Evolutionary conservation across 2,113 vertebrate genomes (phyloP), one percentile per base, ranked within the genome.

Genomic region (Syrrhaptes paradoxus): DNA sequence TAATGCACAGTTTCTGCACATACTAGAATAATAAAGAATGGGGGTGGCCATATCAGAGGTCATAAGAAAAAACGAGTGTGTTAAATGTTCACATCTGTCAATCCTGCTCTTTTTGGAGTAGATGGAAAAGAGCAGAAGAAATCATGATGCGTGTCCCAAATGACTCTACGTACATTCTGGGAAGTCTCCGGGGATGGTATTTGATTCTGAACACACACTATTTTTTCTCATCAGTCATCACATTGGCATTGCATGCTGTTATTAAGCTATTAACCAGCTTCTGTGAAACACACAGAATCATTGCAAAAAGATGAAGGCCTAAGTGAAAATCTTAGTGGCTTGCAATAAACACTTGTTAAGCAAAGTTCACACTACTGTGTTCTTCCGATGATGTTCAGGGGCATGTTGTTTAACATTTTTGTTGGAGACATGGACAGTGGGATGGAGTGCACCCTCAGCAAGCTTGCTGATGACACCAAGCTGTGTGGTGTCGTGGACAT

Each of bases 11-110:
- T 62, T 72, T 88, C 19, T 78, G 41, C 57, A 76, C 45, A 28
- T 66, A 13, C 54, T 46, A 94, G 58, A 94, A 77, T 94, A 96
- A 91, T 94, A 85, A 94, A 92, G 87, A 92, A 72, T 21, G 34
- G 41, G 19, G 32, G 43, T 29, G n/a, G 41, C 75, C 2, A 0
- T 81, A 81, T 46, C 75, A 87, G 65, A 81, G 90, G 65, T 94
- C 80, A 31, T 86, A 63, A 57, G 76, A 28, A 93, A 90, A 65
- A 67, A 25, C 1, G 71, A 58, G 24, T 51, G 61, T 91, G 34
- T 67, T 89, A 88, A 81, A 65, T 67, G 25, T 65, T 94, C 68
- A 68, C 73, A 25, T 76, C 45, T 61, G 73, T 61, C 77, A 75
- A 28, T 34, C 36, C 70, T 70, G 2, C 31, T 46, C 11, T 19